Evolutionary conservation across 2,113 vertebrate species (phyloP).

Genomic region (Alethe castanea): DNA sequence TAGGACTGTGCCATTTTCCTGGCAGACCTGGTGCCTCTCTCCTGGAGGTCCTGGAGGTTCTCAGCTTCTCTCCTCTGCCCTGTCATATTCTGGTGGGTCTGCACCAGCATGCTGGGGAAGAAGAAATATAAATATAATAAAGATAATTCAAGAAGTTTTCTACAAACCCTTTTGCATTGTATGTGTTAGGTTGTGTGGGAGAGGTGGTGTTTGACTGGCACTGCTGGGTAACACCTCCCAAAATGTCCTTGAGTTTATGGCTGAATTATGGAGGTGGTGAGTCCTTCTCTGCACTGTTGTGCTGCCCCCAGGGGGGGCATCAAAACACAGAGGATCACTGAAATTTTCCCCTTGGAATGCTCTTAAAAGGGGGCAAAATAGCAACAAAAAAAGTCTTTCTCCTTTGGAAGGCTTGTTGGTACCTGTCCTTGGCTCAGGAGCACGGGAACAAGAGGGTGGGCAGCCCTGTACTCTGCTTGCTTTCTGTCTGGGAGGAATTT

Average conservation of each 20-base stretch:
- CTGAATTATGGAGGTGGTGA: neutral
- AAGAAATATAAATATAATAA: neutral
- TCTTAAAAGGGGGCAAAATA: neutral
- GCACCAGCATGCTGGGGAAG: neutral
- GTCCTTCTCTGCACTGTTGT: neutral
- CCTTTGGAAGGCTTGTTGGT: neutral
- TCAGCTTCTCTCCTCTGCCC: neutral
- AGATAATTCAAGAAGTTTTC: neutral
- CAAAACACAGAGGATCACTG: neutral
- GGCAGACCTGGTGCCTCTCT: neutral
- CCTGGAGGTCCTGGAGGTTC: neutral
- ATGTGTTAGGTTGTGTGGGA: neutral
- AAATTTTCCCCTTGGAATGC: neutral
- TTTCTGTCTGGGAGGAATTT: slow-evolving; percentile 33
- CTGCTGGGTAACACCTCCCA: neutral
- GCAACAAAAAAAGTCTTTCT: neutral
- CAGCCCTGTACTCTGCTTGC: neutral
- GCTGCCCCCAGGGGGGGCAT: neutral
- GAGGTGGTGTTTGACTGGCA: neutral
- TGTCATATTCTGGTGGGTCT: neutral
- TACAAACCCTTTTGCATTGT: neutral
- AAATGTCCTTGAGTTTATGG: neutral
- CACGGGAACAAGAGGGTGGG: neutral
- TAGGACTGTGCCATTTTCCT: neutral
- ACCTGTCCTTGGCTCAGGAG: neutral